phyloP scores from a whole-genome alignment of 2,888 invertebrate genomes.

The Nemotelus nigrinus region DNA sequence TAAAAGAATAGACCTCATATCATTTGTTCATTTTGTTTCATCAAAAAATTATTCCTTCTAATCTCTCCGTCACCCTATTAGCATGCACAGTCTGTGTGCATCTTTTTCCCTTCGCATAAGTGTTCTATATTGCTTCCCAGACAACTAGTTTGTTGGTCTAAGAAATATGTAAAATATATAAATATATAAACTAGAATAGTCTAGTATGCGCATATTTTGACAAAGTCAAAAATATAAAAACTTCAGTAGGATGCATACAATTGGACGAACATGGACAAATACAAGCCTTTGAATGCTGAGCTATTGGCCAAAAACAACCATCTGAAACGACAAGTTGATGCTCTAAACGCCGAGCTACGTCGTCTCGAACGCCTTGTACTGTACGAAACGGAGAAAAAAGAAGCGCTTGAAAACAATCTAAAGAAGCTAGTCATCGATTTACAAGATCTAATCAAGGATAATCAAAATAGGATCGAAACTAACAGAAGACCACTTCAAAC shows the following conservation, averaged over 20 bases:
- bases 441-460: background rate
- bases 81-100: too few relatives aligned
- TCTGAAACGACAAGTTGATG: background rate
- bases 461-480: background rate
- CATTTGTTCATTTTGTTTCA: too few relatives aligned
- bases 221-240: background rate
- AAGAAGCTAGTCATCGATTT: background rate
- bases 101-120: too few relatives aligned
- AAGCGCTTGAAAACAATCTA: background rate
- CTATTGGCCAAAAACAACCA: background rate
- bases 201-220: too few relatives aligned
- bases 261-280: constrained; percentile 4
- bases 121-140: too few relatives aligned
- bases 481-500: background rate
- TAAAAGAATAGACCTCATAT: too few relatives aligned
- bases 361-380: constrained; percentile 15
- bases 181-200: too few relatives aligned
- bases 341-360: background rate
- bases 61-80: too few relatives aligned
- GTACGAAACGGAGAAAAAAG: background rate
- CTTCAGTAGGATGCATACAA: background rate
- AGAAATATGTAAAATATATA: too few relatives aligned
- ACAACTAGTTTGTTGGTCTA: too few relatives aligned
- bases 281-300: background rate
- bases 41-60: too few relatives aligned